phyloP scores from a whole-genome alignment of 2,888 invertebrate species.

The Chrysolina haemoptera region DNA sequence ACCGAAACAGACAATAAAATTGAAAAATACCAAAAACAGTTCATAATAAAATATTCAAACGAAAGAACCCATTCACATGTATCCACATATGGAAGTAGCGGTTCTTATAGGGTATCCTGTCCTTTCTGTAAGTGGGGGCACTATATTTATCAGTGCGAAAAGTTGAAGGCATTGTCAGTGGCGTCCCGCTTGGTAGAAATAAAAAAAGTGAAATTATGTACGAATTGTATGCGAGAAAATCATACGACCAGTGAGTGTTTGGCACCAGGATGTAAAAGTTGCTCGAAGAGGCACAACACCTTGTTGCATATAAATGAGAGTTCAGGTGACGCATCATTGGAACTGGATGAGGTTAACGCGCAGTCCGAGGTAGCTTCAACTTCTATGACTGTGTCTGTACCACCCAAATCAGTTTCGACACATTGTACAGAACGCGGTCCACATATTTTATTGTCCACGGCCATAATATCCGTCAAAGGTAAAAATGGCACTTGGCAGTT shows the following conservation, averaged over 20 bases:
- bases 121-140: not conserved
- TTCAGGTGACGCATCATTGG: not conserved
- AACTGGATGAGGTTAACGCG: not conserved
- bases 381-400: not conserved
- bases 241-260: conserved; percentile 9
- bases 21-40: not conserved
- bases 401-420: not conserved
- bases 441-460: conserved; percentile 24
- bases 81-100: not conserved
- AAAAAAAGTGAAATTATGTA: conserved; percentile 31
- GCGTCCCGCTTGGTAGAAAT: conserved; percentile 17
- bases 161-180: conserved; percentile 7
- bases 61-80: not conserved
- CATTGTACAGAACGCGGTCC: not conserved
- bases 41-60: not conserved
- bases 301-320: conserved; percentile 5
- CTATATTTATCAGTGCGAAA: conserved; percentile 19
- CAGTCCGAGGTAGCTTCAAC: not conserved
- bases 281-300: conserved; percentile 24
- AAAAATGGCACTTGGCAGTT: not conserved
- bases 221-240: conserved; percentile 20
- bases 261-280: conserved; percentile 22
- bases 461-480: conserved; percentile 8
- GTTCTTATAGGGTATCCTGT: not conserved
- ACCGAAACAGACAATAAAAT: not conserved